Evolutionary conservation across 2,888 invertebrate species (phyloP).

Genomic region (Drosophila kuntzei): DNA sequence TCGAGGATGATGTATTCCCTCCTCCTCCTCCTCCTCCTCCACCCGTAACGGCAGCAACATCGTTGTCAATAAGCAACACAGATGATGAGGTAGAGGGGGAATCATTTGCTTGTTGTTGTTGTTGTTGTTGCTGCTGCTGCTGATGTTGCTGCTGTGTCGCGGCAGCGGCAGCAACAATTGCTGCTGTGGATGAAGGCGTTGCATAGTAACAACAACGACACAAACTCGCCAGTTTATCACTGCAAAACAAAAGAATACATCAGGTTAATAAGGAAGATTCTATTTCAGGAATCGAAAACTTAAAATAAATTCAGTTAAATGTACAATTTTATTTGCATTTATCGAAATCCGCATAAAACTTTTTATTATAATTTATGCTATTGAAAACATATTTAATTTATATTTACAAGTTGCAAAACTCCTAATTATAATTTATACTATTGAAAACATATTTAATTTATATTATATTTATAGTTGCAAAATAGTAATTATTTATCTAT

Average conservation of each 20-base stretch:
- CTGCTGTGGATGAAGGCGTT: slow-evolving; percentile 64
- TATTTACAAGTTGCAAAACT: no score
- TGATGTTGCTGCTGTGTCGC: slow-evolving; percentile 58
- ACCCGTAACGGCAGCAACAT: slow-evolving; percentile 85
- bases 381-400: no score
- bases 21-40: no score
- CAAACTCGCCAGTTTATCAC: slow-evolving; percentile 84
- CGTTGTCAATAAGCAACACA: slow-evolving; percentile 87
- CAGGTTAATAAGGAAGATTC: not conserved
- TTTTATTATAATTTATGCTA: no score
- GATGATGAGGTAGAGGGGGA: slow-evolving; percentile 86
- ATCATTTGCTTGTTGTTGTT: slow-evolving; percentile 80
- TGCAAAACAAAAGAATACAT: slow-evolving; percentile 33
- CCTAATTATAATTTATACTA: no score
- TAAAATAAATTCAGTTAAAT: no score
- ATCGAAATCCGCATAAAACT: no score
- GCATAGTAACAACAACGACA: slow-evolving; percentile 85
- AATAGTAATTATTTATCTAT: no score
- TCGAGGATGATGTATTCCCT: slow-evolving; percentile 76
- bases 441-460: no score
- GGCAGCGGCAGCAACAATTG: slow-evolving; percentile 64
- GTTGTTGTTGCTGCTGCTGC: slow-evolving; percentile 49
- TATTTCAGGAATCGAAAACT: no score
- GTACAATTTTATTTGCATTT: no score
- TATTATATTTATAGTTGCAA: no score